Base-by-base conservation (phyloP, 1,140 invertebrate species). In the Lepidurus apus region DNA sequence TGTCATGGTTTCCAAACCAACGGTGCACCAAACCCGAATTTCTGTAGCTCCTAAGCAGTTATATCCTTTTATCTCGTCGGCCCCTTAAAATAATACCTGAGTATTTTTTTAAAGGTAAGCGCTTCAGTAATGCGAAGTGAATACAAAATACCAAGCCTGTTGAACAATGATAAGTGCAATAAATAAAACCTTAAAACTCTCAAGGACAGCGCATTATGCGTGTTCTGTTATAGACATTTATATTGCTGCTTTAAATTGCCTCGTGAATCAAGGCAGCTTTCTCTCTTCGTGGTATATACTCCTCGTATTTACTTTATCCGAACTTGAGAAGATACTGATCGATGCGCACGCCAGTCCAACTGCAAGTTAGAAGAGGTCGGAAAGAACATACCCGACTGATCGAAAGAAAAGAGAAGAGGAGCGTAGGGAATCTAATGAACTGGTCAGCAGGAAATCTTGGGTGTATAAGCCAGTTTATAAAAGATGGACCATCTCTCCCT, bases 401-500 rank as follows among this genome's bases (percentile, higher is more conserved):
- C 17, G 53, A 17, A 65, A 65, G 21, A 65, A 13, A 21, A 65
- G 13, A 13, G 53, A 65, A 65, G 1, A 3, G 17, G 21, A 65
- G 17, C 21, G 53, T 11, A 34, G 34, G 34, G 34, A 34, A 34
- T 21, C 53, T 65, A 21, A 65, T 65, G 53, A 65, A 65, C 53
- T 65, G 53, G 53, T 65, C 53, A 21, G 53, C 53, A 65, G 21
- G 53, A 13, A 65, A 65, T 13, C 53, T 65, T 65, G 53, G 21
- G n/a, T 65, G 17, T 65, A 65, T 65, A 65, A n/a, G 53, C 9
- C 53, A 65, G 45, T 65, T 65, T 13, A 65, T 65, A 65, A 65
- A 65, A 65, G 53, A 65, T 7, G 8, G 17, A 21, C 17, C 17
- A 65, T 65, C n/a, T 47, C 45, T 65, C 21, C 53, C 53, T n/a